Conservation (phyloP, 2,888 invertebrate genomes). For the Acronicta psi region DNA sequence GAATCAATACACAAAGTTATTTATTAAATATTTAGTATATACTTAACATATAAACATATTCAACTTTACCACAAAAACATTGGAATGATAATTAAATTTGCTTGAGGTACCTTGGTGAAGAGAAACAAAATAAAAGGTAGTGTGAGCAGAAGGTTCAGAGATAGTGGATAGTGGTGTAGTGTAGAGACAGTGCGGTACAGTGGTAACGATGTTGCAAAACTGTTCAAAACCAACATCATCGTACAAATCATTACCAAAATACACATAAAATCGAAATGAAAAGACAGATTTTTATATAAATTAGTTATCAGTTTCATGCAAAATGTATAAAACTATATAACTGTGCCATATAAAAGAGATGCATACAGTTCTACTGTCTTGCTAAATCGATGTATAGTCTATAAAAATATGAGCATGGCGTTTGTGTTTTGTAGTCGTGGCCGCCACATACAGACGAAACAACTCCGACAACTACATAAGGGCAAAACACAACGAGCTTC, state of each 20-base stretch:
- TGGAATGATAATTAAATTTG: slow-evolving; percentile 86
- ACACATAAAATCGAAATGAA: slow-evolving; percentile 37
- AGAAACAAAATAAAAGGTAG: slow-evolving; percentile 57
- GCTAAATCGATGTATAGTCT: slow-evolving; percentile 47
- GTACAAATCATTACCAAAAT: slow-evolving; percentile 47
- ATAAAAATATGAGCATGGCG: slow-evolving; percentile 54
- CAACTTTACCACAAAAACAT: slow-evolving; percentile 68
- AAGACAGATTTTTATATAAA: slow-evolving; percentile 42
- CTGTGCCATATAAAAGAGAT: slow-evolving; percentile 52
- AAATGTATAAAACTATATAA: slow-evolving; percentile 47
- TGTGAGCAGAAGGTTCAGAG: slow-evolving; percentile 68
- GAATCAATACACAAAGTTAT: slow-evolving; percentile 62
- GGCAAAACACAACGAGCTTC: slow-evolving; percentile 62
- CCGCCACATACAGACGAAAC: slow-evolving; percentile 36
- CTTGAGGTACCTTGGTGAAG: slow-evolving; percentile 75
- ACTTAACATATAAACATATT: slow-evolving; percentile 61
- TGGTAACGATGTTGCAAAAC: slow-evolving; percentile 33
- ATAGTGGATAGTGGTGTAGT: slow-evolving; percentile 61
- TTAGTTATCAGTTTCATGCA: slow-evolving; percentile 49
- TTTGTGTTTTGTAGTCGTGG: slow-evolving; percentile 53
- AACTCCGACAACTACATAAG: slow-evolving; percentile 58
- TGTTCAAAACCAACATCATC: slow-evolving; percentile 10
- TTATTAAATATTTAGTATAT: slow-evolving; percentile 67
- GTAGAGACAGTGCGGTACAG: slow-evolving; percentile 52
- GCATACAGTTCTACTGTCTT: slow-evolving; percentile 53